Base-by-base conservation (phyloP, 2,797 vertebrate species). In the Echiichthys vipera region DNA sequence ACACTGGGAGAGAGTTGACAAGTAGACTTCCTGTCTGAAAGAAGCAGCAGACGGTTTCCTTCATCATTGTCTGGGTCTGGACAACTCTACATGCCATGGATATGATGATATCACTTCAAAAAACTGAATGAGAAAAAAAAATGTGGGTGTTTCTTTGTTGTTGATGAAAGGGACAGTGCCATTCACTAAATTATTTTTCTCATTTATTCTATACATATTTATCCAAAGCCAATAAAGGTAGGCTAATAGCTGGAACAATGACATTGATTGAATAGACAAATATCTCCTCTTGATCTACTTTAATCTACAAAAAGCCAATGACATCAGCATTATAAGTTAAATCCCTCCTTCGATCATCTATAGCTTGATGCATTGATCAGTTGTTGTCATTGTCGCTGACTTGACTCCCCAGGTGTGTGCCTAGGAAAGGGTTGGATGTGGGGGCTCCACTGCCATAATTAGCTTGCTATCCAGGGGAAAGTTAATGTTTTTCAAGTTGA, bases 401-500 rank as follows among this genome's bases (percentile, higher is more conserved):
- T 69, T 45, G 47, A 76, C 77, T 80, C 65, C 50, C 36, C 39
- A 65, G 62, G 74, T 47, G 51, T 65, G 51, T 54, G 42, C 77
- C 51, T 70, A 62, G 47, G 74, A 79, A 66, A 40, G 54, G 61
- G 62, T 56, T 66, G 36, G 73, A 63, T 24, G 51, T 51, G 22
- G 47, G 49, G 34, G 59, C 73, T 70, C 43, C 32, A 50, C 57
- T n/a, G 63, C 68, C 71, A 77, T 92, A 91, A 93, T 93, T 91
- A 93, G 88, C 88, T 84, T 75, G 74, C 86, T 76, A 87, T 89
- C 79, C 54, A 78, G 66, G 66, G 79, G 73, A 89, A 91, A 89
- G 92, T 92, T 91, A 88, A 93, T 91, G 89, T 91, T 92, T 92
- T 85, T 90, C 87, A 89, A 83, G 90, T 74, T 89, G 86, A 90